Evolutionary conservation across 2,113 vertebrate species (phyloP).

Genomic region (Sinosuthora webbiana): DNA sequence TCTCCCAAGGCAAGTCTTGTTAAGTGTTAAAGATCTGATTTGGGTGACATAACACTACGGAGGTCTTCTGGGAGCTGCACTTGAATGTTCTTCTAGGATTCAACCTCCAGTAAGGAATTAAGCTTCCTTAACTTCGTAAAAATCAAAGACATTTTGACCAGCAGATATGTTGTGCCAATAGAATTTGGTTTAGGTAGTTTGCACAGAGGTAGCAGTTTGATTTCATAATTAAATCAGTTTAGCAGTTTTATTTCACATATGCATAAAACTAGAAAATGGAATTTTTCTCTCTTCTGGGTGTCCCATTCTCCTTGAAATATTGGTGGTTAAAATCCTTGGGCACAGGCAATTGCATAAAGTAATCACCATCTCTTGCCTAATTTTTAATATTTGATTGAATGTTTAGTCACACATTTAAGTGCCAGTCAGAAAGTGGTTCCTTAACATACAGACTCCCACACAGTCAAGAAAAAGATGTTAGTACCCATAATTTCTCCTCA

Average conservation of each 20-base stretch:
- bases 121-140: not conserved
- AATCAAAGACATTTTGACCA: not conserved
- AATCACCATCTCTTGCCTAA: not conserved
- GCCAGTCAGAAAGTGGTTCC: not conserved
- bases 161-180: not conserved
- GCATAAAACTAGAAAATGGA: not conserved
- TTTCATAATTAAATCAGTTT: not conserved
- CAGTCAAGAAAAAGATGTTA: not conserved
- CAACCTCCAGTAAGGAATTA: not conserved
- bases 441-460: not conserved
- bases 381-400: not conserved
- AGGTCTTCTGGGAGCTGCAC: slow-evolving; percentile 11
- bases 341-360: not conserved
- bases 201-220: not conserved
- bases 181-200: not conserved
- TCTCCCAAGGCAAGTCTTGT: slow-evolving; percentile 31
- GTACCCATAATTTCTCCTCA: not conserved
- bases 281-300: not conserved
- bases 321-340: not conserved
- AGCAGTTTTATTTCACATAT: not conserved
- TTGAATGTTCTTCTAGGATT: not conserved
- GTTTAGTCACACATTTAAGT: not conserved
- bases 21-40: slow-evolving; percentile 43
- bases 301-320: not conserved
- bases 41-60: not conserved